These are phyloP conservation scores for Pyrocephalus nanus DNA, from an alignment of 2,797 vertebrate genomes.

Conservation along the genomic window DNA sequence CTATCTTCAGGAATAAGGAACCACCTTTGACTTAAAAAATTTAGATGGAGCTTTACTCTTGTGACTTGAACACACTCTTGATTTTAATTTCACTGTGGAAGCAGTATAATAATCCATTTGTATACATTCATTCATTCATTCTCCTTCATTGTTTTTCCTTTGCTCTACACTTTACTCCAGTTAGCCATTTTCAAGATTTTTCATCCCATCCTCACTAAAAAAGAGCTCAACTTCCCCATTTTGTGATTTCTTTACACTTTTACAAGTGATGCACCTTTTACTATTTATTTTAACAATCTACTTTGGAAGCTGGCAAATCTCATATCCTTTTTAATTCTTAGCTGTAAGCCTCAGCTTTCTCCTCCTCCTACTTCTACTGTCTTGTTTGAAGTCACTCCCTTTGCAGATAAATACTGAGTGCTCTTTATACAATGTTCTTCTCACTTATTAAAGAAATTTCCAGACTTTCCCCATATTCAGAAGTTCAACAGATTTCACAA, in stretches of 20 bases:
- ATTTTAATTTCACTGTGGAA: not conserved
- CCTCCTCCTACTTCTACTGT: not conserved
- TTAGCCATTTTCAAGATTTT: not conserved
- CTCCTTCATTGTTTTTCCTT: not conserved
- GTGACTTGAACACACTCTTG: not conserved
- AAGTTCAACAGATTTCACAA: not conserved
- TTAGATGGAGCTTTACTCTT: not conserved
- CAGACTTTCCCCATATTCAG: not conserved
- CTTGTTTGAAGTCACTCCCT: not conserved
- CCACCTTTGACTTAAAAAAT: not conserved
- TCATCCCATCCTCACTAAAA: not conserved
- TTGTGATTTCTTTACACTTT: not conserved
- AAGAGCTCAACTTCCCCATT: not conserved
- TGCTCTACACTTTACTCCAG: not conserved
- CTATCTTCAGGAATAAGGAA: not conserved
- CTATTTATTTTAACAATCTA: not conserved
- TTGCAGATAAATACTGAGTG: not conserved
- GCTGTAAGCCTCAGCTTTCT: not conserved
- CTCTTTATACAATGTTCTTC: not conserved
- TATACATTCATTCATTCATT: not conserved
- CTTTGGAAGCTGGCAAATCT: not conserved
- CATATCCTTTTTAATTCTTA: not conserved
- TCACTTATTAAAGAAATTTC: not conserved
- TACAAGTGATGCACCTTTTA: not conserved
- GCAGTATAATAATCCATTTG: not conserved